Base-by-base conservation (phyloP, 1,140 invertebrate genomes). In the Caerostris darwini region DNA sequence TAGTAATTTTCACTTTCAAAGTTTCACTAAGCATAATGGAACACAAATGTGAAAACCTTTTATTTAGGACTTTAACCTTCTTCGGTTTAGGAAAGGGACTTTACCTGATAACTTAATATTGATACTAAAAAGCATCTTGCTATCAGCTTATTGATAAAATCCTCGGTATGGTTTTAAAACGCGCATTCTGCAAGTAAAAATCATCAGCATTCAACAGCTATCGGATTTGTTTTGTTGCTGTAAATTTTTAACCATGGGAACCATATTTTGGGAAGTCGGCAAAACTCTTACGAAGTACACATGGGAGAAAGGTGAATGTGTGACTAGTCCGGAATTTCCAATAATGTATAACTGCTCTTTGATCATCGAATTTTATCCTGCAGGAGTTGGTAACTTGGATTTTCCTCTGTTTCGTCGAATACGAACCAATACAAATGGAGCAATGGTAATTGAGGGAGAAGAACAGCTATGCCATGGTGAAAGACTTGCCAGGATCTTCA, bases 221-320 rank as follows among this genome's bases (percentile, higher is more conserved):
- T n/a, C n/a, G 61, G 3, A 12, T n/a, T 17, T 17, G 17, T 8
- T 2, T 17, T 67, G 34, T 34, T 34, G 34, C 34, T 34, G 34
- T 67, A 10, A 3, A 67, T 5, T 10, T 12, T 77, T 5, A 53
- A 12, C 4, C 3, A 77, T 77, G 71, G n/a, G n/a, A n/a, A n/a
- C n/a, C n/a, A n/a, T n/a, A n/a, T 85, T 85, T 19, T 85, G 83
- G 83, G 56, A 59, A 19, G 56, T 85, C 6, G 83, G 83, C 3
- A 58, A 85, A 85, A 4, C 5, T 8, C 83, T 85, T 8, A 10
- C 3, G 5, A 58, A 34, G 8, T 2, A 85, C 7, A 58, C 7
- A 53, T 82, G 77, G 77, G 34, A 19, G 5, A 50, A 54, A 7
- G 77, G 77, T 12, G 77, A 82, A 3, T 82, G 8, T 53, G 77